These are phyloP conservation scores for Deilephila elpenor DNA, from an alignment of 2,888 invertebrate species.

Conservation along the genomic window DNA sequence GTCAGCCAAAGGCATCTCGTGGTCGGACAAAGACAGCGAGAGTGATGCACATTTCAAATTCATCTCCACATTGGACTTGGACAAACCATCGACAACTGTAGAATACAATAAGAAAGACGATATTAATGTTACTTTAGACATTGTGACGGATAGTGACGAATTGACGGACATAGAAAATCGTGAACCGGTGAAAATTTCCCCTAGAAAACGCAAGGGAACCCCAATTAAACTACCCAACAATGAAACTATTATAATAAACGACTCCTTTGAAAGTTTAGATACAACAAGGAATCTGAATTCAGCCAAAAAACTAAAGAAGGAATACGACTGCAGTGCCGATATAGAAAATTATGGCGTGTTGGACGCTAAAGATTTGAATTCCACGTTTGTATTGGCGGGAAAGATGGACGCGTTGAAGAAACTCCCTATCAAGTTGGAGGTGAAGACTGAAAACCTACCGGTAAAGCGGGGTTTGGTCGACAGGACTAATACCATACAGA, in stretches of 20 bases:
- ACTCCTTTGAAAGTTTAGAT: slow-evolving; percentile 72
- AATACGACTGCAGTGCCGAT: slow-evolving; percentile 51
- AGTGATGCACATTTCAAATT: slow-evolving; percentile 65
- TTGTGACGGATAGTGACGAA: slow-evolving; percentile 71
- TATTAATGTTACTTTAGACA: slow-evolving; percentile 54
- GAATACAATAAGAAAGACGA: slow-evolving; percentile 54
- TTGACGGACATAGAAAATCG: slow-evolving; percentile 67
- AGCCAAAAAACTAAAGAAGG: slow-evolving; percentile 70
- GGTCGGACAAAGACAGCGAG: slow-evolving; percentile 79
- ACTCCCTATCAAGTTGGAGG: slow-evolving; percentile 50
- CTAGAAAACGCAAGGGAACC: slow-evolving; percentile 72
- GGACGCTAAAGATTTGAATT: slow-evolving; percentile 72
- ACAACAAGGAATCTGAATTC: slow-evolving; percentile 63
- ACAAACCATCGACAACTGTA: slow-evolving; percentile 58
- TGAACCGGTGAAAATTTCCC: slow-evolving; percentile 50
- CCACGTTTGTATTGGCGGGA: slow-evolving; percentile 74
- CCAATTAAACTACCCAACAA: slow-evolving; percentile 71
- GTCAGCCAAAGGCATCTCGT: slow-evolving; percentile 85
- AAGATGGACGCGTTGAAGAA: slow-evolving; percentile 63
- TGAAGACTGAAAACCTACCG: slow-evolving; percentile 47
- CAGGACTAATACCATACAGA: slow-evolving; percentile 67
- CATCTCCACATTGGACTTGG: slow-evolving; percentile 64
- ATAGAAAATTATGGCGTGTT: slow-evolving; percentile 63
- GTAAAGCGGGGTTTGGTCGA: slow-evolving; percentile 66
- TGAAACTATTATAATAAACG: slow-evolving; percentile 76